Conservation (phyloP, 2,888 invertebrate species). For the Morpho deidamia region DNA sequence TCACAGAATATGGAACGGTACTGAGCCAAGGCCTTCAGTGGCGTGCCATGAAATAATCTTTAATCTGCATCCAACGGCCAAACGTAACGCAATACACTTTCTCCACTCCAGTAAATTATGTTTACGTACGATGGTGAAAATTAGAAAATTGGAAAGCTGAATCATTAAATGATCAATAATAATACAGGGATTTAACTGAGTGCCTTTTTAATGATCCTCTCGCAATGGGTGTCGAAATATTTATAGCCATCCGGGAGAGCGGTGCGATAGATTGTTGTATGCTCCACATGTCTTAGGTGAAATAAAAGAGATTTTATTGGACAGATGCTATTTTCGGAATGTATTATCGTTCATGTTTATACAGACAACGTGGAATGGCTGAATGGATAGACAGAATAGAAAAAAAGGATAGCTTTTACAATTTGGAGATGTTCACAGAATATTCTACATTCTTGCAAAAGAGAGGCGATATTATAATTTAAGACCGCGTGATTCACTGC, state of each 20-base stretch:
- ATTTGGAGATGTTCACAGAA: too few relatives aligned
- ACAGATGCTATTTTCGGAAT: neutral
- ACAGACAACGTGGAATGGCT: neutral
- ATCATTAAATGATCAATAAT: constrained; percentile 23
- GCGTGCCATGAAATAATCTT: constrained; percentile 11
- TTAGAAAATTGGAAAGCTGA: constrained; percentile 51
- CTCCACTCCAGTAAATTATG: constrained; percentile 51
- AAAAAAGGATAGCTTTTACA: too few relatives aligned
- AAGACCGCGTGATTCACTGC: too few relatives aligned
- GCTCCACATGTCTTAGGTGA: neutral
- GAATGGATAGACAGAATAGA: too few relatives aligned
- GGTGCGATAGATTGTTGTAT: neutral
- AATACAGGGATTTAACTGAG: neutral
- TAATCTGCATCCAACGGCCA: constrained; percentile 10
- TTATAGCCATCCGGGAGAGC: neutral
- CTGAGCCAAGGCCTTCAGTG: constrained; percentile 10
- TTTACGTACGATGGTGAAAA: constrained; percentile 54
- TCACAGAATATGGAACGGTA: constrained; percentile 15
- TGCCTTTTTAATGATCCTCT: neutral
- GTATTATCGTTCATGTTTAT: neutral
- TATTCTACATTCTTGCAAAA: too few relatives aligned
- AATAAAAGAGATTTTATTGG: neutral
- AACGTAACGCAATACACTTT: constrained; percentile 38
- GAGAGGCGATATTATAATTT: too few relatives aligned
- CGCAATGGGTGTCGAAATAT: neutral